Percentiles rank a stretch among this genome's conserved stretches.
phyloP scores from a whole-genome alignment of 1,140 invertebrate species.

The Bilobella aurantiaca region DNA sequence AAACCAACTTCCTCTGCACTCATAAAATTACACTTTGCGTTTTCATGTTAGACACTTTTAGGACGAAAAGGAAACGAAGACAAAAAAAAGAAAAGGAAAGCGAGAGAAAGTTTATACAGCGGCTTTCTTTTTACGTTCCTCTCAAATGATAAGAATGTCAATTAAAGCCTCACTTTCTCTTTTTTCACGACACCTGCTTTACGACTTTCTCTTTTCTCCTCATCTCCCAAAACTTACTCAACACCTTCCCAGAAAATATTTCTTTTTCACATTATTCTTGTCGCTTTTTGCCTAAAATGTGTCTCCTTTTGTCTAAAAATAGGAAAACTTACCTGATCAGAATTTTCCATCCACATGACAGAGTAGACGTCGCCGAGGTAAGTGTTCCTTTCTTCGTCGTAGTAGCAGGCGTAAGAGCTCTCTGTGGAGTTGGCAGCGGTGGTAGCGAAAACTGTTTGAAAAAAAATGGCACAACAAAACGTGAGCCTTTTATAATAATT shows the following conservation, averaged over 20 bases:
- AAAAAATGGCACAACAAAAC: slow-evolving; percentile 7
- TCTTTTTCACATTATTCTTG: too few relatives aligned
- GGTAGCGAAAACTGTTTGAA: slow-evolving; percentile 49
- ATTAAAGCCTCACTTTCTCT: slow-evolving; percentile 6
- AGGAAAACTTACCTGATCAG: slow-evolving; percentile 43
- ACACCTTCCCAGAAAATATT: too few relatives aligned
- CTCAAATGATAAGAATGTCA: slow-evolving; percentile 5
- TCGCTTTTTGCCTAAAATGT: too few relatives aligned
- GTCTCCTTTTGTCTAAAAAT: not conserved
- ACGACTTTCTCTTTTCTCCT: not conserved
- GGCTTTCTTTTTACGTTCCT: not conserved
- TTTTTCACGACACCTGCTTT: too few relatives aligned
- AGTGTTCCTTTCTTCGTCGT: slow-evolving; percentile 43
- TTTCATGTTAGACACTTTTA: slow-evolving; percentile 5
- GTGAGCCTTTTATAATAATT: slow-evolving; percentile 4
- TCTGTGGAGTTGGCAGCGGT: slow-evolving; percentile 53
- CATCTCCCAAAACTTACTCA: not conserved
- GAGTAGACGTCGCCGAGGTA: slow-evolving; percentile 54
- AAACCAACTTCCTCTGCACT: not conserved
- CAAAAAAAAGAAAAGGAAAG: not conserved
- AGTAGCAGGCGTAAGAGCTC: slow-evolving; percentile 53
- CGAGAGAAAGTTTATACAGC: not conserved
- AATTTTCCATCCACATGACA: slow-evolving; percentile 59
- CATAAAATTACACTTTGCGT: slow-evolving; percentile 2
- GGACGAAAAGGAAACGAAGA: not conserved